phyloP scores from a whole-genome alignment of 2,888 invertebrate species.

The Gibbula magus region DNA sequence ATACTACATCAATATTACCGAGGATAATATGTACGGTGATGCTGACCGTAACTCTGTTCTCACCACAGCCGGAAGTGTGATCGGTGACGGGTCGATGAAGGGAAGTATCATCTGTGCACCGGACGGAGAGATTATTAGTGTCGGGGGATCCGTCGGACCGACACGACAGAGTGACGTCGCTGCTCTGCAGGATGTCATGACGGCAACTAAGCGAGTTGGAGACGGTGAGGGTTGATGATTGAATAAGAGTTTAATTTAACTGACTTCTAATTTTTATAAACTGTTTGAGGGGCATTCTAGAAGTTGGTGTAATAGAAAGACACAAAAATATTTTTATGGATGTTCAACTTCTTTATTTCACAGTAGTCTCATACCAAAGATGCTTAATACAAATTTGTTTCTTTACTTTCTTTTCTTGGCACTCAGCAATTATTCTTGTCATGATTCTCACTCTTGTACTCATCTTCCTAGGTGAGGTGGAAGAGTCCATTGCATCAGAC shows the following conservation, averaged over 20 bases:
- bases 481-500: conserved; percentile 39
- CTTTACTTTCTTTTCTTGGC: too few species aligned
- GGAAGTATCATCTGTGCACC: conserved; percentile 69
- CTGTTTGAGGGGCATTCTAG: too few species aligned
- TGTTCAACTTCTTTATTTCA: too few species aligned
- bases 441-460: too few species aligned
- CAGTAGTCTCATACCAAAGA: too few species aligned
- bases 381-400: too few species aligned
- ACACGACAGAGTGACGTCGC: conserved; percentile 35
- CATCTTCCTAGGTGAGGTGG: neutral
- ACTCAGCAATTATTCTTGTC: too few species aligned
- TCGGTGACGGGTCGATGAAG: conserved; percentile 45
- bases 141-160: conserved; percentile 62
- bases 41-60: neutral
- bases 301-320: too few species aligned
- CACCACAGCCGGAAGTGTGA: conserved; percentile 30
- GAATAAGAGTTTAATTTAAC: too few species aligned
- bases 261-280: too few species aligned
- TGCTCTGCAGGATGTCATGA: conserved; percentile 1
- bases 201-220: neutral
- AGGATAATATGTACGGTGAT: neutral
- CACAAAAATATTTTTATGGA: too few species aligned
- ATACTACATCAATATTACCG: neutral
- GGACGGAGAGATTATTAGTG: conserved; percentile 66
- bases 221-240: neutral